These are phyloP conservation scores for Ianthella basta DNA, from an alignment of 37 sponge, comb jelly and placozoan species.

Conservation along the genomic window DNA sequence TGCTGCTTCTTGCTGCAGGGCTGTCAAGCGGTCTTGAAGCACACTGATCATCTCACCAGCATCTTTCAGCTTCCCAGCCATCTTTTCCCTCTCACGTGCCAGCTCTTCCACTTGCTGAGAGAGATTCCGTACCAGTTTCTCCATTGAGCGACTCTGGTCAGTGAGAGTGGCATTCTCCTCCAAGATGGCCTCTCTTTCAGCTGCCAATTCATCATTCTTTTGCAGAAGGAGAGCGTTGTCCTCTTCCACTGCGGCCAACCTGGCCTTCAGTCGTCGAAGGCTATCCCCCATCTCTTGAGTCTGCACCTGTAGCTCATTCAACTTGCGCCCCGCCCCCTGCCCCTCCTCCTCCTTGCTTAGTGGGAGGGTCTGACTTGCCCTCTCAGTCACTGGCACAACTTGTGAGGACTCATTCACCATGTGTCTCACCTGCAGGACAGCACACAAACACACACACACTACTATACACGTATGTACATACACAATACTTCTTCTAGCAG, in stretches of 20 bases:
- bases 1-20: slow-evolving; percentile 22
- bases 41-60: slow-evolving; percentile 37
- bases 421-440: neutral
- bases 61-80: slow-evolving; percentile 3
- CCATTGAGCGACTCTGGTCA: neutral
- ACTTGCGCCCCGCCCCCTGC: slow-evolving; percentile 8
- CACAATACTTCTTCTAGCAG: too few species aligned
- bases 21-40: slow-evolving; percentile 39
- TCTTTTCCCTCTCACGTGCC: neutral
- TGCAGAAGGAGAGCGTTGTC: too few species aligned
- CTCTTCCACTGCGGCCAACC: slow-evolving; percentile 16
- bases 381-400: slow-evolving; percentile 21
- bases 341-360: slow-evolving; percentile 31
- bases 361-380: slow-evolving; percentile 7
- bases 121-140: neutral
- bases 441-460: too few species aligned
- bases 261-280: slow-evolving; percentile 3
- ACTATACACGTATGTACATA: too few species aligned
- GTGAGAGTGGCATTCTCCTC: too few species aligned
- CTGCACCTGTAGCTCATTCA: slow-evolving; percentile 27
- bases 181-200: too few species aligned
- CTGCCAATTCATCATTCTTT: too few species aligned
- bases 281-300: neutral
- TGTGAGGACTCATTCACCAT: slow-evolving; percentile 1
- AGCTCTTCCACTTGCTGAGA: neutral